Evolutionary conservation across 92 coral and sea anemone species (phyloP), one percentile per base, ranked within the genome.

Genomic region (Pocillopora grandis): DNA sequence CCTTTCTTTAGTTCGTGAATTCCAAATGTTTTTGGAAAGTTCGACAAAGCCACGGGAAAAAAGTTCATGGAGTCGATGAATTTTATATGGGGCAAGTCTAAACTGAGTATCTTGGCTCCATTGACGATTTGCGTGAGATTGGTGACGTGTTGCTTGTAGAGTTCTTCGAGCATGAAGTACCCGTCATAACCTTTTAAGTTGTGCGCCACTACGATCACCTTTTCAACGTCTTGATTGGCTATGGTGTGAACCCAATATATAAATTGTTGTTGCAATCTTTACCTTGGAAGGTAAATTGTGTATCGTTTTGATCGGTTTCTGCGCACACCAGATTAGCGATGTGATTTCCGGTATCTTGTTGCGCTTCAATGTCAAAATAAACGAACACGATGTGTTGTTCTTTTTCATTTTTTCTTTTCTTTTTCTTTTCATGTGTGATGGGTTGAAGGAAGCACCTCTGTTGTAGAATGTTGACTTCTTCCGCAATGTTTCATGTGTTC

Each of bases 181-280:
- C 72, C 78, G 64, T 81, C 88, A 58, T 83, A 89, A 9, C 71
- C 89, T 62, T 80, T 62, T 0, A 75, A 19, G 27, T 90, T 83
- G 27, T 87, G 93, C 0, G 91, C 93, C 18, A 90, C 64, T 60
- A 81, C 83, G 9, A 71, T 75, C 9, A 58, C 62, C 2, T 76
- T 71, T 42, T 73, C 27, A 23, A 23, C 27, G 27, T 23, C 27
- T 23, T 23, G 27, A 23, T 23, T 23, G 27, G 27, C 27, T 23
- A 23, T 23, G 27, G 27, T 23, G 27, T 23, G 27, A 71, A 56
- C 83, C 74, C 10, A 78, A 78, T 19, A 33, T 75, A 4, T 78
- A 63, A 71, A 92, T 86, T 8, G 85, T 58, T 58, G 10, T 9
- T 15, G 1, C 62, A 58, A 15, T 15, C 15, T 10, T 58, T 58